phyloP scores from a whole-genome alignment of 2,888 invertebrate species.

The Drosophila pseudotakahashii region DNA sequence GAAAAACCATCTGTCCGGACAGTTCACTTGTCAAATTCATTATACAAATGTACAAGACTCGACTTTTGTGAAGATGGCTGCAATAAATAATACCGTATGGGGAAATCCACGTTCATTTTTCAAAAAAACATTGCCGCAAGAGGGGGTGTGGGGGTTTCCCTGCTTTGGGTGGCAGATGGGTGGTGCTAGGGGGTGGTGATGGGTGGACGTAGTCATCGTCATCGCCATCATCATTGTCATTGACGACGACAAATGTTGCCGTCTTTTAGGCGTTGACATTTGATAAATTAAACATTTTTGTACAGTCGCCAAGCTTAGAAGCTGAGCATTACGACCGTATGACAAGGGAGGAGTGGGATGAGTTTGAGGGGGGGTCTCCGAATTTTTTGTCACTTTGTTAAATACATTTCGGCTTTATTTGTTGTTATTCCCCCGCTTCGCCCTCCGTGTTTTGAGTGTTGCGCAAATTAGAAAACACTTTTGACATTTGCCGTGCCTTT shows the following conservation, averaged over 20 bases:
- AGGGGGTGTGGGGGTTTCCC: not conserved
- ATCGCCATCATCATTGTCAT: conserved; percentile 74
- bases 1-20: conserved; percentile 52
- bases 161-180: conserved; percentile 7
- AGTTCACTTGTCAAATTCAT: conserved; percentile 66
- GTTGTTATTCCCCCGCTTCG: conserved; percentile 13
- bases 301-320: conserved; percentile 50
- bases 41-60: conserved; percentile 61
- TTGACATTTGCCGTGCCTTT: conserved; percentile 66
- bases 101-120: conserved; percentile 72
- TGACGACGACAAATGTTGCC: conserved; percentile 79
- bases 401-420: conserved; percentile 70
- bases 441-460: conserved; percentile 46
- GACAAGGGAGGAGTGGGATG: not conserved
- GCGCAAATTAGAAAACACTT: conserved; percentile 76
- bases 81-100: conserved; percentile 74
- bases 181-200: not conserved
- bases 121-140: conserved; percentile 68
- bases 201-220: conserved; percentile 47
- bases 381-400: conserved; percentile 71
- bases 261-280: conserved; percentile 79
- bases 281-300: conserved; percentile 80
- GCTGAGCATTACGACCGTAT: conserved; percentile 1
- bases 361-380: not conserved
- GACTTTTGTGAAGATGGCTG: conserved; percentile 41